Base-by-base conservation (phyloP, 2,888 invertebrate species). In the Plusia festucae region DNA sequence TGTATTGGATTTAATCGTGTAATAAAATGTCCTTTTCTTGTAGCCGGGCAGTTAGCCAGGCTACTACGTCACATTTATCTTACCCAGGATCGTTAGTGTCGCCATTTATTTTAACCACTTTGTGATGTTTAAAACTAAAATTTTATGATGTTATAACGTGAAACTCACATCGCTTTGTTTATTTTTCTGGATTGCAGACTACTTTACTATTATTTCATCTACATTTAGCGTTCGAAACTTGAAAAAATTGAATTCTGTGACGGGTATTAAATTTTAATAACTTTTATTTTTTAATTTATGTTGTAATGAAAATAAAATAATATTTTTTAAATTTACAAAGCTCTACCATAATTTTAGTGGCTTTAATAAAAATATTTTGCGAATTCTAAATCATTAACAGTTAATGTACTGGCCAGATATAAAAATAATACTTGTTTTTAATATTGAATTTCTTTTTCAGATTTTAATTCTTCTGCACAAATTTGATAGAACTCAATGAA, bases 31-130 rank as follows among this genome's bases (percentile, higher is more conserved):
- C 55, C 30, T 22, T 69, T 61, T 70, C 53, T 24, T 15, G 53
- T 24, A 18, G 20, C 46, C 46, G 34, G 13, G 20, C 44, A 59
- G 60, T 15, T 40, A 11, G 59, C 34, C 57, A 63, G 65, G 60
- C 57, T 69, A 56, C 34, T 27, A 27, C 53, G 40, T 55, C 30
- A 63, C 68, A 75, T 76, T 68, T 66, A 72, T 76, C 72, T 68
- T 63, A 24, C 44, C 40, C 52, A 55, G 55, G 72, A 75, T 61
- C 72, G 63, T 72, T 68, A 54, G 53, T 68, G 76, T 76, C 68
- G 34, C 61, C 72, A 76, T 76, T 68, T 76, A 72, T 76, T 54
- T 72, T 65, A 56, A 34, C 51, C 63, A 72, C 53, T 65, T 64
- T 64, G 65, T 63, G 59, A 66, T 61, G 60, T 72, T 72, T 54